These are phyloP conservation scores for Pogonocherus hispidulus DNA, from an alignment of 2,888 invertebrate species.

Conservation along the genomic window DNA sequence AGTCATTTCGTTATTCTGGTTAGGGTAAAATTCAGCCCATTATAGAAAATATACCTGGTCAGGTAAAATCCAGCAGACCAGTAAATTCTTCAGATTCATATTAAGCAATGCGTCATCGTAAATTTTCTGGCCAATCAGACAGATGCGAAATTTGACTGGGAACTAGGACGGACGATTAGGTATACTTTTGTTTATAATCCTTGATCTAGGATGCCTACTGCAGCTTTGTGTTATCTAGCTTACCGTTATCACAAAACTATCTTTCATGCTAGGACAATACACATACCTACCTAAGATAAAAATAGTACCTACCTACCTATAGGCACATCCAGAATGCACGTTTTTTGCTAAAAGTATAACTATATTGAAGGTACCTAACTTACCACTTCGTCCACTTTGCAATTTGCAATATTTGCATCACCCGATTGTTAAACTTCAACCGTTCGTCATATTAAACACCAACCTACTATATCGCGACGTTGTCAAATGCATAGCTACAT, in stretches of 20 bases:
- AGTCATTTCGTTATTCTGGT: slow-evolving; percentile 50
- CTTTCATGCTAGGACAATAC: slow-evolving; percentile 16
- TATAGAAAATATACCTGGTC: slow-evolving; percentile 49
- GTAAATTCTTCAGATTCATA: slow-evolving; percentile 2
- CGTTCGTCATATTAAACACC: background rate
- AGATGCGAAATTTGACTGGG: slow-evolving; percentile 29
- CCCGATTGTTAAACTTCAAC: slow-evolving; percentile 13
- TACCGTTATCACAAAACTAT: slow-evolving; percentile 24
- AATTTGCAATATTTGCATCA: no score
- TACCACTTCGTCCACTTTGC: background rate
- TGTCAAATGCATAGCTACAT: slow-evolving; percentile 11
- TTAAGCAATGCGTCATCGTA: background rate
- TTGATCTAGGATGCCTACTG: background rate
- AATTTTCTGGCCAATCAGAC: slow-evolving; percentile 12
- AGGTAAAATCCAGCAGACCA: slow-evolving; percentile 47
- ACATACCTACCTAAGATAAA: no score
- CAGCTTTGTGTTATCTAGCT: no score
- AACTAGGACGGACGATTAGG: no score
- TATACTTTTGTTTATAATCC: no score
- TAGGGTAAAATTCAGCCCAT: slow-evolving; percentile 35
- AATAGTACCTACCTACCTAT: no score
- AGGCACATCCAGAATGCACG: slow-evolving; percentile 8
- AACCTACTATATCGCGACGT: background rate
- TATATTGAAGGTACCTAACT: background rate
- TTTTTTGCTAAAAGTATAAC: slow-evolving; percentile 16